phyloP scores from a whole-genome alignment of 2,113 vertebrate species.

The Phrynocephalus versicolor region DNA sequence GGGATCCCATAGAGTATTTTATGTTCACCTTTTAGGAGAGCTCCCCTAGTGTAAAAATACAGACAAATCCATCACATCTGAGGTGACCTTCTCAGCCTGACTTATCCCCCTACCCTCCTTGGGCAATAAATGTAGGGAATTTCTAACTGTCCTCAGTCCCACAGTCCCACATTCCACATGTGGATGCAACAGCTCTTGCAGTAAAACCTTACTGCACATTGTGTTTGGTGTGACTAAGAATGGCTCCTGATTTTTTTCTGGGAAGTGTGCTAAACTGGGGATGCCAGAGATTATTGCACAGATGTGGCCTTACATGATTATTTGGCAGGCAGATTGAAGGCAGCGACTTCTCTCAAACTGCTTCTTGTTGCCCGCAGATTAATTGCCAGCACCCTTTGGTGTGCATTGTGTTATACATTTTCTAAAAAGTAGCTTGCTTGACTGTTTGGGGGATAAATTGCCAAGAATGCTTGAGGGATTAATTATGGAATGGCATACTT shows the following conservation, averaged over 20 bases:
- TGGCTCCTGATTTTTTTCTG: not conserved
- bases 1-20: no score
- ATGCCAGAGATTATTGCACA: not conserved
- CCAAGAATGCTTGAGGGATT: slow-evolving; percentile 73
- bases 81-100: not conserved
- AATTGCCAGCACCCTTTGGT: not conserved
- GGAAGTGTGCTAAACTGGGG: no score
- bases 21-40: no score
- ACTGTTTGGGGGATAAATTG: slow-evolving; percentile 79
- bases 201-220: not conserved
- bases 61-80: no score
- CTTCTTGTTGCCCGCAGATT: not conserved
- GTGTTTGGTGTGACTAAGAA: not conserved
- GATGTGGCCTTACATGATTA: not conserved
- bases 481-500: slow-evolving; percentile 75
- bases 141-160: not conserved
- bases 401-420: not conserved
- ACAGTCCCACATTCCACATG: not conserved
- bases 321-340: not conserved
- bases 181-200: rapidly evolving
- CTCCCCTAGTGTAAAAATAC: no score
- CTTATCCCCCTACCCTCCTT: not conserved
- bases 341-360: not conserved
- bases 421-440: slow-evolving; percentile 63
- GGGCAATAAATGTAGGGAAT: not conserved